Conservation (phyloP, 2,888 invertebrate species). For the Apodemia mormo region DNA sequence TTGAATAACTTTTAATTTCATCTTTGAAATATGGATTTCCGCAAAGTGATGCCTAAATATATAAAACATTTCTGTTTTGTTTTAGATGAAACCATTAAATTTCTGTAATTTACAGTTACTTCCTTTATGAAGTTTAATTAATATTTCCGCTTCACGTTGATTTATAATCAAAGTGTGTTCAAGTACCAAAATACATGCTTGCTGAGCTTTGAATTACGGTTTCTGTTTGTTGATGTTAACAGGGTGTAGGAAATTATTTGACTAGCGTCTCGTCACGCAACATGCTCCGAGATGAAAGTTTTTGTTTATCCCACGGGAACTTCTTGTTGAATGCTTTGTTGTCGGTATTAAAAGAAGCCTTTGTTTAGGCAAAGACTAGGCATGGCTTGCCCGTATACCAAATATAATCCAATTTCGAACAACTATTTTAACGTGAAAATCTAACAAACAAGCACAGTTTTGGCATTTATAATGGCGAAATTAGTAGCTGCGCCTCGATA, state of each 20-base stretch:
- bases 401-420: too few species aligned
- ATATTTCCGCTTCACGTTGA: constrained; percentile 10
- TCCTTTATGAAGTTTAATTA: constrained; percentile 4
- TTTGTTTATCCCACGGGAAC: not conserved
- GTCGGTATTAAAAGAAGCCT: too few species aligned
- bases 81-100: not conserved
- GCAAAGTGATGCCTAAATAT: not conserved
- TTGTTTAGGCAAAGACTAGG: too few species aligned
- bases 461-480: too few species aligned
- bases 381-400: too few species aligned
- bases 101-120: constrained; percentile 3
- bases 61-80: constrained; percentile 1
- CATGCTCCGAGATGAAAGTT: not conserved
- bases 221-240: not conserved
- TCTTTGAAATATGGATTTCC: too few species aligned
- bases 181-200: not conserved
- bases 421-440: too few species aligned
- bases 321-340: too few species aligned
- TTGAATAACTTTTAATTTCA: too few species aligned
- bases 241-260: not conserved
- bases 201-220: not conserved
- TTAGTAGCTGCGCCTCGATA: too few species aligned
- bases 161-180: constrained; percentile 3
- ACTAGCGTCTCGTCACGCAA: not conserved
- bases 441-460: too few species aligned